phyloP scores from a whole-genome alignment of 1,140 invertebrate species.

The Triops cancriformis region DNA sequence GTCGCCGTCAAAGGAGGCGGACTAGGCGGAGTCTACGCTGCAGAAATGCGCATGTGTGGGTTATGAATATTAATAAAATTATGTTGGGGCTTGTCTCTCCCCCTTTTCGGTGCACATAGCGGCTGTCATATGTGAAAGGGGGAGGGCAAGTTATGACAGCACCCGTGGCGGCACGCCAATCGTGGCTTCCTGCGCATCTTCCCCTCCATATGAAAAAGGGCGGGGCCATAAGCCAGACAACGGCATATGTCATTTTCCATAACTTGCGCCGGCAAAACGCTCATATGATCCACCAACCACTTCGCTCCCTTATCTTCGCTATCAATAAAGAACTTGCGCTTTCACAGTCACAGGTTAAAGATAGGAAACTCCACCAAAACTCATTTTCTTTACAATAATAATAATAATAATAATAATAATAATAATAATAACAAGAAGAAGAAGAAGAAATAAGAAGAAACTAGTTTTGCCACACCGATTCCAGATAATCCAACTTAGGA shows the following conservation, averaged over 20 bases:
- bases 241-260: conserved; percentile 1
- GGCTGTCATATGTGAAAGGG: background rate
- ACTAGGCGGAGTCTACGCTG: no score
- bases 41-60: background rate
- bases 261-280: background rate
- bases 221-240: background rate
- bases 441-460: no score
- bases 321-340: no score
- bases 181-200: background rate
- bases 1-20: no score
- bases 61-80: conserved; percentile 11
- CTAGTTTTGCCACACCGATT: no score
- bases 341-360: no score
- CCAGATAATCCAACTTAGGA: no score
- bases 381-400: no score
- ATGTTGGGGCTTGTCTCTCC: background rate
- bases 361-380: no score
- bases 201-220: background rate
- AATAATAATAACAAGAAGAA: no score
- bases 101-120: background rate
- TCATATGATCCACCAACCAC: background rate
- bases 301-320: background rate
- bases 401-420: no score
- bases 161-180: background rate
- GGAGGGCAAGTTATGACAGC: background rate